Conservation (phyloP, 2,888 invertebrate genomes). For the Stegophylla sp. region DNA sequence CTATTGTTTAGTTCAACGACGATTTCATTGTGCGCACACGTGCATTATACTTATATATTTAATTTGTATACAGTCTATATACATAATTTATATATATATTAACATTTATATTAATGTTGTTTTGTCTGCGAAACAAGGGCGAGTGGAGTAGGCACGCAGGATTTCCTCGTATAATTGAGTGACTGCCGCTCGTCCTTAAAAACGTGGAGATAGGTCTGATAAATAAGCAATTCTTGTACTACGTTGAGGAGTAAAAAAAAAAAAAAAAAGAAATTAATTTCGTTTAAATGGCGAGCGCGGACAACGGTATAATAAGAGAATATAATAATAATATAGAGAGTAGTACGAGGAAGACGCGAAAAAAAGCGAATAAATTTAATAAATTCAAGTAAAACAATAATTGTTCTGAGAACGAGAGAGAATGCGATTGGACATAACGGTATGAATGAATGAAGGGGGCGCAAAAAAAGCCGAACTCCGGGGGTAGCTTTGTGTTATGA, state of each 20-base stretch:
- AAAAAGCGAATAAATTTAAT: no score
- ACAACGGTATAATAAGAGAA: neutral
- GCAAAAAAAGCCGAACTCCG: neutral
- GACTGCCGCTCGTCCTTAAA: neutral
- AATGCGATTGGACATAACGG: no score
- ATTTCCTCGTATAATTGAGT: neutral
- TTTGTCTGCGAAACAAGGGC: neutral
- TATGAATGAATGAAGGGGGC: no score
- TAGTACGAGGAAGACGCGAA: neutral
- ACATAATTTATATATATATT: no score
- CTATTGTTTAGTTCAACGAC: no score
- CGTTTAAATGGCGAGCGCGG: neutral
- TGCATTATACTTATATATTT: no score
- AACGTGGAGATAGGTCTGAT: no score
- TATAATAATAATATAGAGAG: conserved; percentile 8
- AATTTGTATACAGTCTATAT: no score
- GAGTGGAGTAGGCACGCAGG: neutral
- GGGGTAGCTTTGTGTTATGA: neutral
- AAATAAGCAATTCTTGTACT: neutral
- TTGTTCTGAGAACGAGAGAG: neutral
- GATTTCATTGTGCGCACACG: no score
- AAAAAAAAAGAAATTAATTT: conserved; percentile 11
- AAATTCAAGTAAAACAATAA: conserved; percentile 15
- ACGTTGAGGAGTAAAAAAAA: neutral
- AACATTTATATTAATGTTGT: no score